Evolutionary conservation across 2,888 invertebrate species (phyloP).

Genomic region (Panzeria rudis): DNA sequence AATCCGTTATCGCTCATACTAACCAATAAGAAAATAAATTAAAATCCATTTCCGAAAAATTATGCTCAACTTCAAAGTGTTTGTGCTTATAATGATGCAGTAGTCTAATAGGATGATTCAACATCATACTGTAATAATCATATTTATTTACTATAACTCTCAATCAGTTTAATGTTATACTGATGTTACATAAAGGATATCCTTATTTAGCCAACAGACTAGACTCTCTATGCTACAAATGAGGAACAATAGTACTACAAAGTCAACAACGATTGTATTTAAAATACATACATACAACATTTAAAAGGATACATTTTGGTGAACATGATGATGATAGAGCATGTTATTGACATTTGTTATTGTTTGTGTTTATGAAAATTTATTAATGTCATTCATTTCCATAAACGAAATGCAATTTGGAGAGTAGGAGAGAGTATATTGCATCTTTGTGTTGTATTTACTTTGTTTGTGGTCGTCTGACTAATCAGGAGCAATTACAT

Average conservation of each 20-base stretch:
- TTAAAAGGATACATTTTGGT: slow-evolving; percentile 54
- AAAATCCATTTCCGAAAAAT: slow-evolving; percentile 43
- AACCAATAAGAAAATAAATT: background rate
- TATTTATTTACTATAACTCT: slow-evolving; percentile 35
- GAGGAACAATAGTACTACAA: background rate
- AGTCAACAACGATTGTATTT: slow-evolving; percentile 14
- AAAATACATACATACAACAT: slow-evolving; percentile 11
- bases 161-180: slow-evolving; percentile 29
- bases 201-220: background rate
- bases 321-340: slow-evolving; percentile 44
- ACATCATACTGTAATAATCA: background rate
- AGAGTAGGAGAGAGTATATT: background rate
- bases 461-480: slow-evolving; percentile 23
- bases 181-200: background rate
- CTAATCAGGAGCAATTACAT: slow-evolving; percentile 48
- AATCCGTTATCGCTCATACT: too few relatives aligned
- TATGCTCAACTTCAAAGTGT: slow-evolving; percentile 22
- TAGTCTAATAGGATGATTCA: slow-evolving; percentile 10
- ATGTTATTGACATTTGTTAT: slow-evolving; percentile 59
- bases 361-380: slow-evolving; percentile 59
- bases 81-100: slow-evolving; percentile 26
- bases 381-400: slow-evolving; percentile 46
- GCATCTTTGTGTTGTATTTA: background rate
- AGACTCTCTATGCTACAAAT: background rate
- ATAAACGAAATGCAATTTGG: background rate